These are phyloP conservation scores for Dicyrtoma fusca DNA, from an alignment of 2,888 invertebrate genomes.

Conservation along the genomic window DNA sequence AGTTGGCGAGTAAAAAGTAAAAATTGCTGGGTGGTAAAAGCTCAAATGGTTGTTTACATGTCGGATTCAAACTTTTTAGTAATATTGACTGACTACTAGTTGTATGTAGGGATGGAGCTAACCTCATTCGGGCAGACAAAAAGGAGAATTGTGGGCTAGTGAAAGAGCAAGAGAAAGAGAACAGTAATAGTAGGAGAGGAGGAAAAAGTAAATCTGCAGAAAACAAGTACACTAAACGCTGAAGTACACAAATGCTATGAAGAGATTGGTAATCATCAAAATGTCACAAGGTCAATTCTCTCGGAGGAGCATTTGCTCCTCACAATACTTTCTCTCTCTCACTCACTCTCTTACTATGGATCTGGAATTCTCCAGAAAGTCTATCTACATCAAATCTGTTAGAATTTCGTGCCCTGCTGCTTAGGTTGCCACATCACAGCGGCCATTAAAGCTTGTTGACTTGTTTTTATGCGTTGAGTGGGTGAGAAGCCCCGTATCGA, in stretches of 20 bases:
- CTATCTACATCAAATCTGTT: too few species aligned
- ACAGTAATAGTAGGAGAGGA: not conserved
- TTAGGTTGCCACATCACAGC: too few species aligned
- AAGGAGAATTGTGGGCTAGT: not conserved
- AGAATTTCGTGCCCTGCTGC: too few species aligned
- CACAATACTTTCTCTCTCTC: not conserved
- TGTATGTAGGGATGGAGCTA: not conserved
- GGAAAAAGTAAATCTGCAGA: not conserved
- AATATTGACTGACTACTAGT: not conserved
- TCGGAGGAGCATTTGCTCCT: not conserved
- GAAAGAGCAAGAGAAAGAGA: not conserved
- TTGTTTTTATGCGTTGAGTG: too few species aligned
- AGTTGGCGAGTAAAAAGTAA: too few species aligned
- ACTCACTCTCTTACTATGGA: too few species aligned
- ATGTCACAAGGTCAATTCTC: constrained; percentile 4
- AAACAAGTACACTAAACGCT: not conserved
- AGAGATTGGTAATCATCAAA: not conserved
- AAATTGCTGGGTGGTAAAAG: too few species aligned
- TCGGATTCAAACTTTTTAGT: too few species aligned
- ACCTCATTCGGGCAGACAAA: not conserved
- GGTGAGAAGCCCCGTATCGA: too few species aligned
- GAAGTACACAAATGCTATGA: not conserved
- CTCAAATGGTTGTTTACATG: too few species aligned
- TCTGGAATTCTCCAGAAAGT: too few species aligned
- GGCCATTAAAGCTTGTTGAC: too few species aligned